phyloP scores from a whole-genome alignment of 2,888 invertebrate species.

The Megastigmus dorsalis region DNA sequence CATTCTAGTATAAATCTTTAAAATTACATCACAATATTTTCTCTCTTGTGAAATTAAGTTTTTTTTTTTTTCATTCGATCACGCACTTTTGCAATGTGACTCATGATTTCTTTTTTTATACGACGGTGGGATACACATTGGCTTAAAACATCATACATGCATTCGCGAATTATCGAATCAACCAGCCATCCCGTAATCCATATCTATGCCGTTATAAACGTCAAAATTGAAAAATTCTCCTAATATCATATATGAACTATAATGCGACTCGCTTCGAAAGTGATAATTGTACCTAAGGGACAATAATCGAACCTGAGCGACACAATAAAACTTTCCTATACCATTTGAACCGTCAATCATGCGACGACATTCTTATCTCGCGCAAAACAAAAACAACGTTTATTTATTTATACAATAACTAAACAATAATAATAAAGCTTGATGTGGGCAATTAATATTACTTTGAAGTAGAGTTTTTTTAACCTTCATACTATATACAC shows the following conservation, averaged over 20 bases:
- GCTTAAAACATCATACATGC: conserved; percentile 46
- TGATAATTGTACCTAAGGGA: conserved; percentile 49
- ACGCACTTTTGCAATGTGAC: conserved; percentile 46
- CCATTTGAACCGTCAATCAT: conserved; percentile 39
- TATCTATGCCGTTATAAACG: conserved; percentile 48
- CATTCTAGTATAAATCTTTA: conserved; percentile 46
- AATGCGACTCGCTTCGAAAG: conserved; percentile 45
- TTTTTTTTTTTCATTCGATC: conserved; percentile 25
- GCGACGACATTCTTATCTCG: conserved; percentile 36
- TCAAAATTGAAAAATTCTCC: conserved; percentile 52
- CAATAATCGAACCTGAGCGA: conserved; percentile 50
- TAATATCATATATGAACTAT: conserved; percentile 52
- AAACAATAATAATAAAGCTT: conserved; percentile 45
- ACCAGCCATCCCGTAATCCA: conserved; percentile 46
- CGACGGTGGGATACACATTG: conserved; percentile 50
- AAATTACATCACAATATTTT: conserved; percentile 46
- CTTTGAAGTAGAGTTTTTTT: conserved; percentile 44
- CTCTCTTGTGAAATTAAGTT: conserved; percentile 34
- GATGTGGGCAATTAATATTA: conserved; percentile 19
- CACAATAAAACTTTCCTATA: conserved; percentile 51
- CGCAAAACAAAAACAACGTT: conserved; percentile 52
- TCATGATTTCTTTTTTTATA: conserved; percentile 43
- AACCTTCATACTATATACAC: too few species aligned
- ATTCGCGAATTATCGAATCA: conserved; percentile 43
- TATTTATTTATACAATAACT: conserved; percentile 51